These are phyloP conservation scores for Eupithecia vulgata DNA, from an alignment of 2,888 invertebrate genomes.

Conservation along the genomic window DNA sequence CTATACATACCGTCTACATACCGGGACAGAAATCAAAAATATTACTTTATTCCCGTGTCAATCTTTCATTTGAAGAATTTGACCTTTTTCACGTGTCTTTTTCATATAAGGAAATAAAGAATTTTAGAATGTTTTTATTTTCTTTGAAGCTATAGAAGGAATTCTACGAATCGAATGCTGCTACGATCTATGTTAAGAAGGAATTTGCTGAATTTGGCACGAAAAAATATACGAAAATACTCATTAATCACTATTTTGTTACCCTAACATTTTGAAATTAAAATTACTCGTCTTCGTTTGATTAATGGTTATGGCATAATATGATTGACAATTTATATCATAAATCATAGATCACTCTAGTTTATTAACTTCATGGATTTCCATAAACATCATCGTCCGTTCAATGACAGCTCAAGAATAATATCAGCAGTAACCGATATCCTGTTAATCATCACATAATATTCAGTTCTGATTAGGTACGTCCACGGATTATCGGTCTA, in stretches of 20 bases:
- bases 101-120: too few species aligned
- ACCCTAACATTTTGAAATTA: neutral
- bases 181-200: neutral
- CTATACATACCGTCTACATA: too few species aligned
- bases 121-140: too few species aligned
- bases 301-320: neutral
- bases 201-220: neutral
- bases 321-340: neutral
- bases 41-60: too few species aligned
- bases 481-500: slow-evolving; percentile 59
- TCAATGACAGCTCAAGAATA: slow-evolving; percentile 44
- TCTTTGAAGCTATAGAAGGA: too few species aligned
- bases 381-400: slow-evolving; percentile 2
- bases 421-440: slow-evolving; percentile 46
- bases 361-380: slow-evolving; percentile 3
- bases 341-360: neutral
- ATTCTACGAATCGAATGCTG: too few species aligned
- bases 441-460: slow-evolving; percentile 53
- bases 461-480: slow-evolving; percentile 55
- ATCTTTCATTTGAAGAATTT: too few species aligned
- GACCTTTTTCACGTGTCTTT: too few species aligned
- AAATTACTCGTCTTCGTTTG: neutral
- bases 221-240: neutral
- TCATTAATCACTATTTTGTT: neutral
- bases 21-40: too few species aligned